These are phyloP conservation scores for Hermaeophaga mercurialis DNA, from an alignment of 2,888 invertebrate species.

Conservation along the genomic window DNA sequence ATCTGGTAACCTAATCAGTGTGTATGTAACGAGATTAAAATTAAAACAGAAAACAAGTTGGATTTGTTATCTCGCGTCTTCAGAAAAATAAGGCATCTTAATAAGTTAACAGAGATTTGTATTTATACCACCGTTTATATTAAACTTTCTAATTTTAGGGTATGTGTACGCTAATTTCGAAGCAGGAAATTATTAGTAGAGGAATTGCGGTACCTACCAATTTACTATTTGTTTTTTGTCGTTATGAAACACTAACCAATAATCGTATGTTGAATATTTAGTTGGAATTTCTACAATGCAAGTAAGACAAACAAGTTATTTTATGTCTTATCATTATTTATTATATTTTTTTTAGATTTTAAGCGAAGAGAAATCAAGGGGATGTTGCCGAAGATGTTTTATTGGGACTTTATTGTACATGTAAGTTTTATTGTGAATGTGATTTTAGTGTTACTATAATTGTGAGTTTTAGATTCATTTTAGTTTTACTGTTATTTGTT, in stretches of 20 bases:
- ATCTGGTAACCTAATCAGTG: too few relatives aligned
- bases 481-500: constrained; percentile 58
- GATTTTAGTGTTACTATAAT: too few relatives aligned
- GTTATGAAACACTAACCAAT: not conserved
- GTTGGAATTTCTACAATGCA: not conserved
- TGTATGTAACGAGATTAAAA: too few relatives aligned
- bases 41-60: too few relatives aligned
- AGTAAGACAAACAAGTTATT: not conserved
- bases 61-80: too few relatives aligned
- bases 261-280: too few relatives aligned
- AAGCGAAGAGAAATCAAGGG: not conserved
- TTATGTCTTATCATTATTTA: not conserved
- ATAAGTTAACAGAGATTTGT: too few relatives aligned
- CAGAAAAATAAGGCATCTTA: too few relatives aligned
- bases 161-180: too few relatives aligned
- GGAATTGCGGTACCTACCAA: not conserved
- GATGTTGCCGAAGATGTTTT: constrained; percentile 35
- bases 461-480: constrained; percentile 43
- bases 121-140: too few relatives aligned
- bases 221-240: not conserved
- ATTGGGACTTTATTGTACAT: constrained; percentile 36
- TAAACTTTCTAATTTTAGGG: not conserved
- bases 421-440: constrained; percentile 31
- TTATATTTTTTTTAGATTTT: constrained; percentile 2
- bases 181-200: not conserved